These are phyloP conservation scores for Heliconius eleuchia DNA, from an alignment of 1,140 invertebrate species.

Conservation along the genomic window DNA sequence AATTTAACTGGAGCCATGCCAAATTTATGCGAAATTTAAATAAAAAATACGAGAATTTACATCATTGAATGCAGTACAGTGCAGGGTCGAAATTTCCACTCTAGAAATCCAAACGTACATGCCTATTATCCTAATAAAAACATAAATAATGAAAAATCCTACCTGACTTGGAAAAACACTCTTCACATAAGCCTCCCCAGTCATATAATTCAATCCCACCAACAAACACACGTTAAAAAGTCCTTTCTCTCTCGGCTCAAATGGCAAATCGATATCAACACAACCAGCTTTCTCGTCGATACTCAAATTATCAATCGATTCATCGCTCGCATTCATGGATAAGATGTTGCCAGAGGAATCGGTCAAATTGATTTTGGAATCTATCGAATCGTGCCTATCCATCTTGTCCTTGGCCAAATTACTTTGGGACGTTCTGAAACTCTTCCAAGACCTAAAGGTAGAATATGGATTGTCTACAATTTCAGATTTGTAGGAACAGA, in stretches of 20 bases:
- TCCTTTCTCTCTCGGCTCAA: conserved; percentile 66
- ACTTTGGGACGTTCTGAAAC: conserved; percentile 62
- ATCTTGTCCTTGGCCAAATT: conserved; percentile 59
- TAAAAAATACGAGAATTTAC: too few relatives aligned
- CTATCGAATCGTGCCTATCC: conserved; percentile 48
- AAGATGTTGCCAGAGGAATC: conserved; percentile 59
- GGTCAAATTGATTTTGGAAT: conserved; percentile 66
- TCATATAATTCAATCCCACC: conserved; percentile 84
- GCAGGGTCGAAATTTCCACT: too few relatives aligned
- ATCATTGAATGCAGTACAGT: too few relatives aligned
- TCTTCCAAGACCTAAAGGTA: conserved; percentile 69
- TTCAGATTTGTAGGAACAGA: conserved; percentile 70
- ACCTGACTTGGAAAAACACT: conserved; percentile 85
- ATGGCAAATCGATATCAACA: conserved; percentile 60
- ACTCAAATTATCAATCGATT: conserved; percentile 47
- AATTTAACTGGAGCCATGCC: too few relatives aligned
- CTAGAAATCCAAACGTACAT: too few relatives aligned
- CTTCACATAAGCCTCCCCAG: conserved; percentile 84
- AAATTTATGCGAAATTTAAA: too few relatives aligned
- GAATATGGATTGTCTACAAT: conserved; percentile 59
- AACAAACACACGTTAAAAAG: conserved; percentile 85
- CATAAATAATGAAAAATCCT: neutral
- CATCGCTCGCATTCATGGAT: conserved; percentile 50
- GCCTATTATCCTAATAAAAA: too few relatives aligned
- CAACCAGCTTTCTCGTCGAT: conserved; percentile 74